These are phyloP conservation scores for Globia sparganii DNA, from an alignment of 2,888 invertebrate species.

Conservation along the genomic window DNA sequence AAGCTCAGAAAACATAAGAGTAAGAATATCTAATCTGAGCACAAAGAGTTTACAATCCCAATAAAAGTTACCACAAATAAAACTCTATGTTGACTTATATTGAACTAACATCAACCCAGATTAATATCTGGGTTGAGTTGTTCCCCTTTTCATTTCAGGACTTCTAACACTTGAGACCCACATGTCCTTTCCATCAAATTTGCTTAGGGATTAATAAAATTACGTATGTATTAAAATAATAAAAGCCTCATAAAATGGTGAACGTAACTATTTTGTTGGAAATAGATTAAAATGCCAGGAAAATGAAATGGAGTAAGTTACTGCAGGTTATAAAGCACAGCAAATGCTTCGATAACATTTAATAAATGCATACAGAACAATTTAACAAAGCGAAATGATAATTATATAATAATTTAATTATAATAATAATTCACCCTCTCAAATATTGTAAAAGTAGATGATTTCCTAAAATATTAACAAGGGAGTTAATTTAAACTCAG, in stretches of 20 bases:
- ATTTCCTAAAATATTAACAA: no score
- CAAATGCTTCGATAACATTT: not conserved
- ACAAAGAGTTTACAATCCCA: not conserved
- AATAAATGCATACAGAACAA: not conserved
- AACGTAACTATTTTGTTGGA: not conserved
- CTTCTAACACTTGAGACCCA: not conserved
- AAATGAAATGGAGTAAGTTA: not conserved
- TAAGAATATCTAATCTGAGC: not conserved
- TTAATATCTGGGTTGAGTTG: no score
- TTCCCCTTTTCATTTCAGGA: not conserved
- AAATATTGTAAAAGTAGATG: no score
- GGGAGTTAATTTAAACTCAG: no score
- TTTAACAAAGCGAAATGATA: not conserved
- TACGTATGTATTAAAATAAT: conserved; percentile 15
- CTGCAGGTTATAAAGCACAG: not conserved
- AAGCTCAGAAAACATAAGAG: not conserved
- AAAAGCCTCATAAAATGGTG: conserved; percentile 13
- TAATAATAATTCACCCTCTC: no score
- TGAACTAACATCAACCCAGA: not conserved
- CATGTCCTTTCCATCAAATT: conserved; percentile 6
- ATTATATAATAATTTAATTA: no score
- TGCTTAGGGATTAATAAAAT: conserved; percentile 28
- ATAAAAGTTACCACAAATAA: no score
- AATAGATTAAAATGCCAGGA: not conserved
- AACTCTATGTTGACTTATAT: not conserved